These are phyloP conservation scores for Tyrophagus putrescentiae DNA, from an alignment of 1,140 invertebrate species.

Conservation along the genomic window DNA sequence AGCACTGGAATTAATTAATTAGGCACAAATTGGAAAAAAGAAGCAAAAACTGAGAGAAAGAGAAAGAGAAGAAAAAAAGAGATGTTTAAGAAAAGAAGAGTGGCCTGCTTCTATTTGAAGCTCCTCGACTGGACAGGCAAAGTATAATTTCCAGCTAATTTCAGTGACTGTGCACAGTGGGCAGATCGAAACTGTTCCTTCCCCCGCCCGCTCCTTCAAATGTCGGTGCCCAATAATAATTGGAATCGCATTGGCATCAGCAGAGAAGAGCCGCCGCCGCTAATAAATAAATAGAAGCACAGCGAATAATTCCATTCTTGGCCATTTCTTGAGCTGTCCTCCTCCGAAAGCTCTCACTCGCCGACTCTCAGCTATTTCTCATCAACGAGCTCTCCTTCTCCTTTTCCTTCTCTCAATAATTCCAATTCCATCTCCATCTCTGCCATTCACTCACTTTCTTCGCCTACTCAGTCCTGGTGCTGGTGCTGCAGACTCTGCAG, in stretches of 20 bases:
- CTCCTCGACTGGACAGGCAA: background rate
- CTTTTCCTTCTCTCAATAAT: background rate
- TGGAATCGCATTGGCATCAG: background rate
- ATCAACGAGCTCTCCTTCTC: background rate
- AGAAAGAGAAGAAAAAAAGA: no score
- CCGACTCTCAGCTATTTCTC: background rate
- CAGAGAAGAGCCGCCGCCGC: background rate
- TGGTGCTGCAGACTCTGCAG: no score
- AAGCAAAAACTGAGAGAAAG: no score
- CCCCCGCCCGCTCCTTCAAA: no score
- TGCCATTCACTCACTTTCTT: background rate
- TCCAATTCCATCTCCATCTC: background rate
- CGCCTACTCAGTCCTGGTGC: background rate
- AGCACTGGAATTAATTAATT: slow-evolving; percentile 14
- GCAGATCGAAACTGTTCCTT: no score
- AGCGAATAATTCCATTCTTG: slow-evolving; percentile 10
- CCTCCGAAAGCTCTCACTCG: background rate
- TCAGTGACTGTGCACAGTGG: background rate
- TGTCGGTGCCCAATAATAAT: no score
- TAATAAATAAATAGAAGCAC: background rate
- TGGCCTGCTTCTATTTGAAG: no score
- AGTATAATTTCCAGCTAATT: slow-evolving; percentile 7
- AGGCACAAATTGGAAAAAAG: slow-evolving; percentile 4
- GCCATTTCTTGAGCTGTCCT: background rate
- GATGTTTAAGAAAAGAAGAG: no score